Conservation (phyloP, 2,797 vertebrate genomes). For the Pangasius larnaudii region DNA sequence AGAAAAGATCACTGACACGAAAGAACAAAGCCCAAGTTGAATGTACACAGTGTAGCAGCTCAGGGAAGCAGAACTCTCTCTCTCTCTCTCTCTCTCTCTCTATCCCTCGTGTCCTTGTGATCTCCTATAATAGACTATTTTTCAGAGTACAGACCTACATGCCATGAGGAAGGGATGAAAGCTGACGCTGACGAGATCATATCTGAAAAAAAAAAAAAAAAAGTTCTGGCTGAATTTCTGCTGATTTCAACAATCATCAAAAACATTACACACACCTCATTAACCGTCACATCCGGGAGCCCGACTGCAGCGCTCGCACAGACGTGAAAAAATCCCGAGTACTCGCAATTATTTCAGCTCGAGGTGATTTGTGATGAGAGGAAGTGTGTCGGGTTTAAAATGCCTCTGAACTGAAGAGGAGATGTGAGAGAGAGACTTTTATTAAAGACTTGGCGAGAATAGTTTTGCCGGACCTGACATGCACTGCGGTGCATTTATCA, state of each 20-base stretch:
- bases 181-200: not conserved
- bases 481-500: not conserved
- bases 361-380: constrained; percentile 17
- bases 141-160: constrained; percentile 5
- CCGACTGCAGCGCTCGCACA: not conserved
- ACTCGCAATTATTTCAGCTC: constrained; percentile 15
- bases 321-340: not conserved
- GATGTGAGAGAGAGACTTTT: not conserved
- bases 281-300: constrained; percentile 7
- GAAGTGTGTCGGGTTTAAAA: not conserved
- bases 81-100: constrained; percentile 22
- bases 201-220: constrained; percentile 3
- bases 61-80: constrained; percentile 66
- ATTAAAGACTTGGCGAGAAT: not conserved
- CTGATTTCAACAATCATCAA: constrained; percentile 32
- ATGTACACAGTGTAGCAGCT: constrained; percentile 64
- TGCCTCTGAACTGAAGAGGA: not conserved
- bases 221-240: constrained; percentile 11
- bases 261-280: constrained; percentile 29
- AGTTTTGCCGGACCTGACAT: not conserved
- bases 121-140: constrained; percentile 40
- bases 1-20: constrained; percentile 53
- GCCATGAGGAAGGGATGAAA: constrained; percentile 25
- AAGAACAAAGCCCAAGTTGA: constrained; percentile 49
- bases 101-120: constrained; percentile 34